Evolutionary conservation across 2,888 invertebrate species (phyloP).

Genomic region (Neoitamus cyanurus): DNA sequence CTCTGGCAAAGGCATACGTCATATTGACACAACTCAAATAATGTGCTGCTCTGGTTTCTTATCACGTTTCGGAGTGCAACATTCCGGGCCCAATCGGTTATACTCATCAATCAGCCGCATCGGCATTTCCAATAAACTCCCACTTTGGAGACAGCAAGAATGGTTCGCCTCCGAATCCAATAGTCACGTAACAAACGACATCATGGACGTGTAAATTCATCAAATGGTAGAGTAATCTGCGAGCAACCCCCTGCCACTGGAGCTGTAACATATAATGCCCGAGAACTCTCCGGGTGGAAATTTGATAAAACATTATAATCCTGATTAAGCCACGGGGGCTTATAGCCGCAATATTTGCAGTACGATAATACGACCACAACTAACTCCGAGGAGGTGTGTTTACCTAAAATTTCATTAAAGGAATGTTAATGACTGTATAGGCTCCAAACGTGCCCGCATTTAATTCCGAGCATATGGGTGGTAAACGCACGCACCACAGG

Average conservation of each 20-base stretch:
- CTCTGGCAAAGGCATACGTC: not conserved
- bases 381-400: not conserved
- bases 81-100: not conserved
- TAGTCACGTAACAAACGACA: not conserved
- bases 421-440: constrained; percentile 5
- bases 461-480: not conserved
- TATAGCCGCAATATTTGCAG: not conserved
- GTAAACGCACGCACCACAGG: not conserved
- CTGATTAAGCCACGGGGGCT: not conserved
- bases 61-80: not conserved
- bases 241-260: not conserved
- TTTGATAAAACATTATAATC: constrained; percentile 5
- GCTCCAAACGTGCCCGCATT: not conserved
- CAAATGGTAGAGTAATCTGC: not conserved
- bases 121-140: not conserved
- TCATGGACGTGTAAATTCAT: not conserved
- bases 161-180: not conserved
- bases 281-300: not conserved
- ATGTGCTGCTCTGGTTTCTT: not conserved
- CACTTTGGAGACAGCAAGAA: not conserved
- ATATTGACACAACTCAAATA: not conserved
- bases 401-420: constrained; percentile 17
- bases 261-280: not conserved
- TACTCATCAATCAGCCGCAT: not conserved
- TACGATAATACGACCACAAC: not conserved